Conservation (phyloP, 2,113 vertebrate species). For the Mobula birostris region DNA sequence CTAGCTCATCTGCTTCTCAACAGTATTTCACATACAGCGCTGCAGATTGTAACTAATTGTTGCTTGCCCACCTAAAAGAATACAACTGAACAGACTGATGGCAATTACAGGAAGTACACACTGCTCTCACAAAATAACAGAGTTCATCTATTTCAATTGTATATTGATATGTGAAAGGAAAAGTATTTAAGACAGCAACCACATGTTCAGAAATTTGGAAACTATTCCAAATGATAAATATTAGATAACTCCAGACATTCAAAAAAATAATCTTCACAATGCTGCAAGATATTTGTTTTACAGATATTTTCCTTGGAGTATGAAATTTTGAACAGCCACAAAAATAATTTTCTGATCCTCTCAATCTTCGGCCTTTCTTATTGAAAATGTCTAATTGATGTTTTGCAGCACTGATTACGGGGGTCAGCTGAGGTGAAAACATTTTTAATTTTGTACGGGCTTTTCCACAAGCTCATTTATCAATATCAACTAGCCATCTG, state of each 20-base stretch:
- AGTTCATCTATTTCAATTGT: neutral
- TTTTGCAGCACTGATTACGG: neutral
- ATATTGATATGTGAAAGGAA: neutral
- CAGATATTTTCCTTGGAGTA: neutral
- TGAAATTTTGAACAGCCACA: neutral
- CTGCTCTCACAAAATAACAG: neutral
- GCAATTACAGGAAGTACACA: neutral
- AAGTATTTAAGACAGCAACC: neutral
- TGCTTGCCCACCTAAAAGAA: neutral
- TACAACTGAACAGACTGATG: neutral
- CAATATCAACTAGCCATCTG: conserved; percentile 8
- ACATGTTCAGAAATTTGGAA: too few species aligned
- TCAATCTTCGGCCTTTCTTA: neutral
- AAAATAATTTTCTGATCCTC: conserved; percentile 7
- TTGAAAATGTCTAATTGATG: neutral
- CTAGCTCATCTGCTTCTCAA: neutral
- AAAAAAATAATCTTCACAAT: neutral
- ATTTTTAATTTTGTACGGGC: neutral
- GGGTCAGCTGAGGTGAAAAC: too few species aligned
- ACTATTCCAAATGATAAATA: neutral
- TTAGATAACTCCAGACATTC: neutral
- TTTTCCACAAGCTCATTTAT: neutral
- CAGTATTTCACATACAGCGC: neutral
- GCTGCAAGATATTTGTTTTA: neutral
- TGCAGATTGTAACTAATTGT: neutral